Percentiles rank a stretch among this genome's conserved stretches.
These are phyloP conservation scores for Macroteleia sp. DNA, from an alignment of 2,888 invertebrate genomes.

Conservation along the genomic window DNA sequence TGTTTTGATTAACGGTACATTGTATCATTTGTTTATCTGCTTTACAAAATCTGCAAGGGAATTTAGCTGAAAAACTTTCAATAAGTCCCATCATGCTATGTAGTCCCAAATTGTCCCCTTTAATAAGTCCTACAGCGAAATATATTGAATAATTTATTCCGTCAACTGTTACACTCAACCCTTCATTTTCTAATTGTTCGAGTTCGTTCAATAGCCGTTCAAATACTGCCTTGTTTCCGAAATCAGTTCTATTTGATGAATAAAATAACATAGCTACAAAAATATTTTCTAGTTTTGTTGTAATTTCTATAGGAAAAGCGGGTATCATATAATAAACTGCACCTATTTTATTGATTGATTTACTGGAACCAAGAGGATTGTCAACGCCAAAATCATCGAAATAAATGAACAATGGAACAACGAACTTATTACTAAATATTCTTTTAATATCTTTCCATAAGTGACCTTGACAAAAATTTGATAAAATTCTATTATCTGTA, in stretches of 20 bases:
- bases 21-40: slow-evolving; percentile 5
- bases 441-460: slow-evolving; percentile 33
- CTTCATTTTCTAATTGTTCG: slow-evolving; percentile 26
- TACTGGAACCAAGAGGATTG: slow-evolving; percentile 25
- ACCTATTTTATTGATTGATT: slow-evolving; percentile 27
- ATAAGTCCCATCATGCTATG: slow-evolving; percentile 50
- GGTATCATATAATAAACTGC: slow-evolving; percentile 28
- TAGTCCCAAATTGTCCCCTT: slow-evolving; percentile 48
- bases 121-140: slow-evolving; percentile 15
- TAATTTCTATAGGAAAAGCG: slow-evolving; percentile 10
- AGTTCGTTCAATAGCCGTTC: slow-evolving; percentile 24
- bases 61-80: slow-evolving; percentile 45
- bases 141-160: slow-evolving; percentile 1
- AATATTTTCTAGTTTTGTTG: slow-evolving; percentile 20
- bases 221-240: slow-evolving; percentile 25
- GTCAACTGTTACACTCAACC: slow-evolving; percentile 20
- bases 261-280: slow-evolving; percentile 28
- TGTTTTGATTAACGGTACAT: background rate
- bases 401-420: slow-evolving; percentile 28
- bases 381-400: slow-evolving; percentile 36
- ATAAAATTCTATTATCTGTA: background rate
- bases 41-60: slow-evolving; percentile 60
- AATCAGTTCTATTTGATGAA: slow-evolving; percentile 10
- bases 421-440: slow-evolving; percentile 9
- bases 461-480: slow-evolving; percentile 33